Percentiles rank a stretch among this genome's conserved stretches.
These are phyloP conservation scores for Pygoscelis antarcticus DNA, from an alignment of 2,113 vertebrate species.

Conservation along the genomic window DNA sequence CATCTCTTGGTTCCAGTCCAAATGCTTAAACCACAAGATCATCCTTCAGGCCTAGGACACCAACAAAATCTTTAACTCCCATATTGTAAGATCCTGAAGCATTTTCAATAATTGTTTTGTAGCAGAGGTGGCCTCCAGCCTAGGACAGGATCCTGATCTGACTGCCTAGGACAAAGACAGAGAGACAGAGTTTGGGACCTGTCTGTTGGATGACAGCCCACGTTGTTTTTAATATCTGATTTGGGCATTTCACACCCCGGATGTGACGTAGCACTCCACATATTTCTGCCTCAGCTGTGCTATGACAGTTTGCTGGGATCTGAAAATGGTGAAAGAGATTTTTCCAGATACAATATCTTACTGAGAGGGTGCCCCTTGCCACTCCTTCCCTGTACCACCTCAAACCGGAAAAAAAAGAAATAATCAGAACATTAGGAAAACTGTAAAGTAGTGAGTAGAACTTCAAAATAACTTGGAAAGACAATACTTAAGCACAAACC, in stretches of 20 bases:
- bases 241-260: background rate
- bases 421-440: background rate
- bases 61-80: background rate
- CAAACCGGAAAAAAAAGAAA: background rate
- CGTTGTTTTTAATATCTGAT: background rate
- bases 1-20: slow-evolving; percentile 38
- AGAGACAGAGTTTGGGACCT: background rate
- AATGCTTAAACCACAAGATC: slow-evolving; percentile 19
- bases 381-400: background rate
- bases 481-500: background rate
- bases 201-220: background rate
- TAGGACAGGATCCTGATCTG: background rate
- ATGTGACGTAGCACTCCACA: background rate
- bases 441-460: background rate
- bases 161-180: background rate
- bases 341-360: background rate
- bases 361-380: background rate
- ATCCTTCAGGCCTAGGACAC: slow-evolving; percentile 8
- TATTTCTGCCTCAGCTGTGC: background rate
- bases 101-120: background rate
- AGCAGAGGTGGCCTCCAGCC: background rate
- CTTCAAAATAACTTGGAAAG: background rate
- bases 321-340: background rate
- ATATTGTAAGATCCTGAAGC: background rate
- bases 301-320: background rate